Conservation (phyloP, 2,113 vertebrate species). For the Plestiodon gilberti region DNA sequence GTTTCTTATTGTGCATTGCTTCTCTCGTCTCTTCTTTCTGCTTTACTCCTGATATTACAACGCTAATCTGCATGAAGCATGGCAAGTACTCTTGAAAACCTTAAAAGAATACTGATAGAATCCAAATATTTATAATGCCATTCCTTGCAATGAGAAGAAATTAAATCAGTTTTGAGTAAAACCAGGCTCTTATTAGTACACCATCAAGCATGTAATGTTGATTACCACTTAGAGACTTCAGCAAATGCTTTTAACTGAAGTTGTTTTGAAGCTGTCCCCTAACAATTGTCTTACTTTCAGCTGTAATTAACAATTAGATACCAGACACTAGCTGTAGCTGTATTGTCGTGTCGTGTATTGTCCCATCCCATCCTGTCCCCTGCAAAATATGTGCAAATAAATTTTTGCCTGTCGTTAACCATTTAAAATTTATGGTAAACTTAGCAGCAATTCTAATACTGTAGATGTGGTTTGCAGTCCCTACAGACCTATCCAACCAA, state of each 20-base stretch:
- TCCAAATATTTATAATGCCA: constrained; percentile 60
- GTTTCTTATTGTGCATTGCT: constrained; percentile 8
- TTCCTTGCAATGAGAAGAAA: constrained; percentile 58
- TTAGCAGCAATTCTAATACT: background rate
- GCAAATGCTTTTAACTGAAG: constrained; percentile 61
- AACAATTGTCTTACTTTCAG: constrained; percentile 51
- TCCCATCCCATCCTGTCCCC: background rate
- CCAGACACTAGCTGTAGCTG: constrained; percentile 18
- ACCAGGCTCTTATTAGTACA: constrained; percentile 65
- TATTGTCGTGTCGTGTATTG: background rate
- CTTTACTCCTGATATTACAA: constrained; percentile 35
- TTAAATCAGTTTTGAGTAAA: constrained; percentile 69
- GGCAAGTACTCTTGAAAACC: constrained; percentile 45
- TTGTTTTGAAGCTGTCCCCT: constrained; percentile 45
- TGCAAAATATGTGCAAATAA: background rate
- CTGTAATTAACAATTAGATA: constrained; percentile 61
- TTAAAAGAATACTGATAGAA: constrained; percentile 50
- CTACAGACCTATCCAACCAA: background rate
- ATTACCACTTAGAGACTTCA: constrained; percentile 64
- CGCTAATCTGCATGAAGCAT: constrained; percentile 42
- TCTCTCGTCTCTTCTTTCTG: constrained; percentile 31
- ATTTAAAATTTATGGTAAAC: background rate
- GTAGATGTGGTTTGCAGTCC: background rate
- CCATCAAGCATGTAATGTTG: constrained; percentile 67
- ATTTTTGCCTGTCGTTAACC: background rate